Evolutionary conservation across 2,113 vertebrate genomes (phyloP).

Genomic region (Aptenodytes patagonicus): DNA sequence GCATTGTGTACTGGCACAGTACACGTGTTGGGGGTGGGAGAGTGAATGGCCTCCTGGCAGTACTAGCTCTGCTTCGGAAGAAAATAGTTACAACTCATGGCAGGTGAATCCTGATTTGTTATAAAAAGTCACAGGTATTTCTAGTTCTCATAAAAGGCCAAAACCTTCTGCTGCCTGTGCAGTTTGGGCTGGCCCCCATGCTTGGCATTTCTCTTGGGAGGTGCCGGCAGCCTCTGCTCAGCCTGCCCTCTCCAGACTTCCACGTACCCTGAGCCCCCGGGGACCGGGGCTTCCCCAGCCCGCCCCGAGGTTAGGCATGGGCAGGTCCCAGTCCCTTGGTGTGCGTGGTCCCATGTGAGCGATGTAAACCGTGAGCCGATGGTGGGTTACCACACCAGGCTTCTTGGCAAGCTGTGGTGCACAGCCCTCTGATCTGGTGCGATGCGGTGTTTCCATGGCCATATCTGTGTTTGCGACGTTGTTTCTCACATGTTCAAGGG

Average conservation of each 20-base stretch:
- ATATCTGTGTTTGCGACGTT: accelerated
- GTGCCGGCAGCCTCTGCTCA: not conserved
- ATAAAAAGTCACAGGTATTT: accelerated
- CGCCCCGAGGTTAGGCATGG: accelerated
- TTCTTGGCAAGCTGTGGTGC: not conserved
- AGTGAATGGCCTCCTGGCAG: not conserved
- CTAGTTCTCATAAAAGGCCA: not conserved
- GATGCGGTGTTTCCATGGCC: accelerated
- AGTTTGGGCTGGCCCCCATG: no score
- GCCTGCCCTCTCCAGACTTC: not conserved
- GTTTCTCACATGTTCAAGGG: no score
- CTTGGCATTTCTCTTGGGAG: not conserved
- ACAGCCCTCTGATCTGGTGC: not conserved
- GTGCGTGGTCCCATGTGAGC: not conserved
- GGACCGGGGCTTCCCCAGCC: not conserved
- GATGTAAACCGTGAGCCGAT: accelerated
- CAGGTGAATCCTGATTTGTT: not conserved
- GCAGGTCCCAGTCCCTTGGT: not conserved
- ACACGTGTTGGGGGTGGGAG: accelerated
- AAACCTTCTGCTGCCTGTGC: not conserved
- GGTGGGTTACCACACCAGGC: not conserved
- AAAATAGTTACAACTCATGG: not conserved
- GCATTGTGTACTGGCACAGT: not conserved
- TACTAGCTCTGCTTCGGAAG: accelerated
- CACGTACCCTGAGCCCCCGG: no score